Base-by-base conservation (phyloP, 2,797 vertebrate genomes). In the Pipistrellus pipistrellus region DNA sequence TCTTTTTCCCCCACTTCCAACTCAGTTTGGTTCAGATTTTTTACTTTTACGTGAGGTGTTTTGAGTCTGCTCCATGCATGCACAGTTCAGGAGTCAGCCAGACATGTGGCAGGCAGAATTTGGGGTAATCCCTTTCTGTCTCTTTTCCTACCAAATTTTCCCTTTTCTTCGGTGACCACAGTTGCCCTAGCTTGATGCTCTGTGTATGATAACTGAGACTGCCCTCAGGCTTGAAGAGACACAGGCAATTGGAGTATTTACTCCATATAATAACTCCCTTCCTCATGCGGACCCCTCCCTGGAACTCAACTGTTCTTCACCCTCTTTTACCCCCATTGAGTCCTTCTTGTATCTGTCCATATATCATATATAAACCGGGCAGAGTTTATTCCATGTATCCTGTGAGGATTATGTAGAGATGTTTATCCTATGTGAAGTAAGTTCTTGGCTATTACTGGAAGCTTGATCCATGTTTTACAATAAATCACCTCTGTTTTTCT, bases 341-440 rank as follows among this genome's bases (percentile, higher is more conserved):
- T 62, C 10, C 44, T 72, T 21, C 32, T 35, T 66, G 5, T 64
- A 2, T 73, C 6, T 25, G 7, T 73, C 32, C n/a, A 0, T 35
- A 55, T 87, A 92, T 95, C 25, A 64, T 6, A 64, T 72, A 1
- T 44, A 51, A 48, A 83, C 11, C 18, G 21, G 51, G 64, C 77
- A 87, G 18, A 32, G n/a, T 55, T 92, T 88, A 14, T 84, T 85
- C 71, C 78, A 32, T 77, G 41, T 41, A 7, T 84, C 72, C 57
- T 83, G 8, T 71, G 41, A 32, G 21, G 23, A 46, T 46, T 75
- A 35, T 32, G 20, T 62, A 62, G 68, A 89, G 5, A 15, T 41
- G 27, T 51, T 88, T 92, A 25, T 92, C 27, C 51, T 76, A 27
- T 3, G 5, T 13, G 30, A 51, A 53, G 17, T 5, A 46, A 48